phyloP scores from a whole-genome alignment of 2,797 vertebrate genomes.

The Notolepis coatsorum region DNA sequence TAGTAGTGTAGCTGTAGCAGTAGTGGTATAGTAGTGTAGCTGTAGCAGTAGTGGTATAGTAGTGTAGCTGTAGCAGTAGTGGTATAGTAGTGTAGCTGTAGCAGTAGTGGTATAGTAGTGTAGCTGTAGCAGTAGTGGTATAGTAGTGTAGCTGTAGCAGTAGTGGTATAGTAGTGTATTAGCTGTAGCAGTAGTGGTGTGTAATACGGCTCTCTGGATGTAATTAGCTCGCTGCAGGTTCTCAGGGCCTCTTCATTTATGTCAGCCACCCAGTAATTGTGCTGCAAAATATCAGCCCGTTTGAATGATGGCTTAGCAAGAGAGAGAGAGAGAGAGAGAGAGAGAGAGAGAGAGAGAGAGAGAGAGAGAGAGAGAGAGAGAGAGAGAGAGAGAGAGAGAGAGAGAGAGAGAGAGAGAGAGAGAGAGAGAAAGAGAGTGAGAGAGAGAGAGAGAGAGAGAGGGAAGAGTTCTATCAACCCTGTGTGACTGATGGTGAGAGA shows the following conservation, averaged over 20 bases:
- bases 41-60: no score
- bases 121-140: no score
- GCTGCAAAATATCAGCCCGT: constrained; percentile 73
- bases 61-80: no score
- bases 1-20: no score
- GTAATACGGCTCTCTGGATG: constrained; percentile 56
- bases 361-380: neutral
- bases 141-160: no score
- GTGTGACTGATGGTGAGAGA: no score
- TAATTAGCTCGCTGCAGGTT: constrained; percentile 81
- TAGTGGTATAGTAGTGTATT: no score
- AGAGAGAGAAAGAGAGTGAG: neutral
- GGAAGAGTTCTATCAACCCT: no score
- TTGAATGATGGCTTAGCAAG: constrained; percentile 75
- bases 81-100: no score
- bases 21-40: no score
- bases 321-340: constrained; percentile 17
- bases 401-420: neutral
- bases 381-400: neutral
- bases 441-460: no score
- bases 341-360: constrained; percentile 9
- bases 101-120: no score
- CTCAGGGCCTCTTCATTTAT: constrained; percentile 76
- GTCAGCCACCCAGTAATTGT: constrained; percentile 79
- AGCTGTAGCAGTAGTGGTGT: constrained; percentile 44